These are phyloP conservation scores for Muscicapa comitata DNA, from an alignment of 2,797 vertebrate genomes.

Conservation along the genomic window DNA sequence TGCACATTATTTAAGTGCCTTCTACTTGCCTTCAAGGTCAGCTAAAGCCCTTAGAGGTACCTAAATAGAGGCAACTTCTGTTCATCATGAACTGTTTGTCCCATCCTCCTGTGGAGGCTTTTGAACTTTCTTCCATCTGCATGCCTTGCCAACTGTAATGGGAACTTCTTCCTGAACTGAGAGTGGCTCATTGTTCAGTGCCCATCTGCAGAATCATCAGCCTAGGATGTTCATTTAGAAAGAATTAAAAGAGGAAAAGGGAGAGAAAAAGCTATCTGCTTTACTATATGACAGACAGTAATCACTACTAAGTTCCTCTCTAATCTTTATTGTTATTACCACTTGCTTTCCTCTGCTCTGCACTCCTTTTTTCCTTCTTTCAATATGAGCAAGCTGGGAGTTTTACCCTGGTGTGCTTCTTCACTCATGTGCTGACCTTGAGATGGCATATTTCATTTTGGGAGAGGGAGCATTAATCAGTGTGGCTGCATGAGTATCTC, in stretches of 20 bases:
- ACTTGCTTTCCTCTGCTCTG: neutral
- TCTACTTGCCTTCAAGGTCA: neutral
- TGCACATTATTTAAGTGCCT: neutral
- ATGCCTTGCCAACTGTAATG: neutral
- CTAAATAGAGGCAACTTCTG: neutral
- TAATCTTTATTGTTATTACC: neutral
- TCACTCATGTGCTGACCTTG: neutral
- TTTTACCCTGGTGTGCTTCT: neutral
- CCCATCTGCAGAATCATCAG: neutral
- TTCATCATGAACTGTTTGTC: neutral
- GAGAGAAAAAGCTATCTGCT: neutral
- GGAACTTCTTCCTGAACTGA: neutral
- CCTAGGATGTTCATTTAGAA: neutral
- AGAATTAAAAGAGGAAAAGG: neutral
- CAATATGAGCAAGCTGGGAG: neutral
- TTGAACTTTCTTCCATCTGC: neutral
- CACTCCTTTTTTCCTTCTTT: neutral
- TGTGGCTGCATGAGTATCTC: constrained; percentile 28
- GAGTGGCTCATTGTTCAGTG: neutral
- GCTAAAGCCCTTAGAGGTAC: neutral
- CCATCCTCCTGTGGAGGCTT: neutral
- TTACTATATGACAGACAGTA: neutral
- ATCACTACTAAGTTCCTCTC: neutral
- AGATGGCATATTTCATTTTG: constrained; percentile 5
- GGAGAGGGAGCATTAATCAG: constrained; percentile 52